These are phyloP conservation scores for Vandiemenella viatica DNA, from an alignment of 2,888 invertebrate species.

Conservation along the genomic window DNA sequence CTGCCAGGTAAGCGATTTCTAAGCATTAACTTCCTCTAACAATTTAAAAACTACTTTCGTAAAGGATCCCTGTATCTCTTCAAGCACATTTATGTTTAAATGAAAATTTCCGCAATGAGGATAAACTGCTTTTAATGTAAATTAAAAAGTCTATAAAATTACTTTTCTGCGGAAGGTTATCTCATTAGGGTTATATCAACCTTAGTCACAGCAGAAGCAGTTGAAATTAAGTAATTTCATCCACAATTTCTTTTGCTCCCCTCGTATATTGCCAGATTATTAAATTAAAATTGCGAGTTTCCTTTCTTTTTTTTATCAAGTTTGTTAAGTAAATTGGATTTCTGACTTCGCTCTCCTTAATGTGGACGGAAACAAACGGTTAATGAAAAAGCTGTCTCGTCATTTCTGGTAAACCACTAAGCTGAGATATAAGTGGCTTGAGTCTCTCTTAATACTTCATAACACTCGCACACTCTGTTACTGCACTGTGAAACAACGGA, in stretches of 20 bases:
- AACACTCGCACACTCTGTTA: no score
- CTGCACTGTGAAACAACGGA: no score
- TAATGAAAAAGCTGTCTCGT: neutral
- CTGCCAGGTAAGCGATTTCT: no score
- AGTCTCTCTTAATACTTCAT: no score
- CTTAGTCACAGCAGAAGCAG: neutral
- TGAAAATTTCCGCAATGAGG: no score
- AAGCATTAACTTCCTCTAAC: no score
- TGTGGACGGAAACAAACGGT: neutral
- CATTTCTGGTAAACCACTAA: neutral
- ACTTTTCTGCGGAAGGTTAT: neutral
- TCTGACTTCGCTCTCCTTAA: neutral
- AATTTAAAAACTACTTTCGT: no score
- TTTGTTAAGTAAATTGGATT: neutral
- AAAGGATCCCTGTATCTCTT: no score
- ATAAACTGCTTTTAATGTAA: no score
- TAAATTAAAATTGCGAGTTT: neutral
- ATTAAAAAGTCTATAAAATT: conserved; percentile 7
- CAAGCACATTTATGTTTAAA: no score
- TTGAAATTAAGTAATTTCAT: neutral
- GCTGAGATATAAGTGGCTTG: no score
- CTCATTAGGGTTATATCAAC: neutral
- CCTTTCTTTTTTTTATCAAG: neutral
- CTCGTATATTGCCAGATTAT: neutral
- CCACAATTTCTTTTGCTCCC: neutral